phyloP scores from a whole-genome alignment of 2,888 invertebrate species.

The Autographa gamma region DNA sequence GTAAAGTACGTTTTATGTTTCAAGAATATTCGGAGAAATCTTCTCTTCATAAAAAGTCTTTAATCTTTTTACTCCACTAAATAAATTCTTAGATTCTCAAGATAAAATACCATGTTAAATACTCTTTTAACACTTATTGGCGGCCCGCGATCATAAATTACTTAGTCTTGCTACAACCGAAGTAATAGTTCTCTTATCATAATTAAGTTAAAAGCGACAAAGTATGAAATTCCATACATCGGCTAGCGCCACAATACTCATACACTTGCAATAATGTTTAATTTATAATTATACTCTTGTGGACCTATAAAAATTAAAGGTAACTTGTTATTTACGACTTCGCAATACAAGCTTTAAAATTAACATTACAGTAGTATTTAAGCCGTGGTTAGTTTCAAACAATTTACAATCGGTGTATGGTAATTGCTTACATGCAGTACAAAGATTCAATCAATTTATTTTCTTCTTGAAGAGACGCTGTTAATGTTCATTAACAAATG shows the following conservation, averaged over 20 bases:
- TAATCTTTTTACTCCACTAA: too few relatives aligned
- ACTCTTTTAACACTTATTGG: too few relatives aligned
- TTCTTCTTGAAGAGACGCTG: conserved; percentile 15
- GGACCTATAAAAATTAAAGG: conserved; percentile 27
- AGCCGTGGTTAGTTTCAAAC: conserved; percentile 32
- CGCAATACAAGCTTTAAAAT: conserved; percentile 33
- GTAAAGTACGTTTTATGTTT: too few relatives aligned
- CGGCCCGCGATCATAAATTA: background rate
- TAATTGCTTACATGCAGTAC: conserved; percentile 47
- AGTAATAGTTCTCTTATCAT: background rate
- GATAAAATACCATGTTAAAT: too few relatives aligned
- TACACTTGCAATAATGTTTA: background rate
- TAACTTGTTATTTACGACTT: conserved; percentile 38
- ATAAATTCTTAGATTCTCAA: too few relatives aligned
- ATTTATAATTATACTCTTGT: conserved; percentile 19
- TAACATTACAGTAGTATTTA: conserved; percentile 43
- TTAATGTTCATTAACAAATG: conserved; percentile 25
- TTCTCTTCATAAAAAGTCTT: too few relatives aligned
- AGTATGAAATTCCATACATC: conserved; percentile 4
- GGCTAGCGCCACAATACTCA: background rate
- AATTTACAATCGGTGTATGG: conserved; percentile 34
- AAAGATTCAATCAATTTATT: conserved; percentile 38
- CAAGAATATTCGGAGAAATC: too few relatives aligned
- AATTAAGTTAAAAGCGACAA: background rate
- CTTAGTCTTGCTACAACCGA: background rate